Evolutionary conservation across 2,113 vertebrate species (phyloP).

Genomic region (Willisornis vidua): DNA sequence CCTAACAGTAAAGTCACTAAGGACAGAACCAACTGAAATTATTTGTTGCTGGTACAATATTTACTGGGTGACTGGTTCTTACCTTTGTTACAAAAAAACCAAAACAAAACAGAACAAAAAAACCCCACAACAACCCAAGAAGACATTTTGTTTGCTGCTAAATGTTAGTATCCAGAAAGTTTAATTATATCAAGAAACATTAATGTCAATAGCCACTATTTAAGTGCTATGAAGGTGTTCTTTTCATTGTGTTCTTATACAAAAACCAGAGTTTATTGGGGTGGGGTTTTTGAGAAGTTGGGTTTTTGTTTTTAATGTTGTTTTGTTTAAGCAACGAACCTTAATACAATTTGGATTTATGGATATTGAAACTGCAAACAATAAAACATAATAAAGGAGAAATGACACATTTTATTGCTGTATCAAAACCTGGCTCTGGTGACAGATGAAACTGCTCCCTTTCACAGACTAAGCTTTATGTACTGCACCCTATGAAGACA

Average conservation of each 20-base stretch:
- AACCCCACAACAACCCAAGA: neutral
- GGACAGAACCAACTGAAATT: neutral
- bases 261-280: neutral
- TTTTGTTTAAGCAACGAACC: neutral
- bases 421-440: neutral
- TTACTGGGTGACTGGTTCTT: neutral
- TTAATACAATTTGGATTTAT: neutral
- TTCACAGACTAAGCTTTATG: neutral
- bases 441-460: neutral
- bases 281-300: accelerated
- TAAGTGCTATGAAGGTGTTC: neutral
- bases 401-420: neutral
- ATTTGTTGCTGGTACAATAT: neutral
- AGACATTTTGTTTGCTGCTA: neutral
- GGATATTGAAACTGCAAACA: neutral
- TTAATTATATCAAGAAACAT: neutral
- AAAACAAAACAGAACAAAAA: neutral
- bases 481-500: neutral
- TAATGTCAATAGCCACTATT: neutral
- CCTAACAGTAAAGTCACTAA: neutral
- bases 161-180: neutral
- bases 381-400: neutral
- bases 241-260: neutral
- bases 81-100: neutral
- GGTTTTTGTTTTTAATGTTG: neutral